Conservation (phyloP, 2,888 invertebrate genomes). For the Melieria omissa region DNA sequence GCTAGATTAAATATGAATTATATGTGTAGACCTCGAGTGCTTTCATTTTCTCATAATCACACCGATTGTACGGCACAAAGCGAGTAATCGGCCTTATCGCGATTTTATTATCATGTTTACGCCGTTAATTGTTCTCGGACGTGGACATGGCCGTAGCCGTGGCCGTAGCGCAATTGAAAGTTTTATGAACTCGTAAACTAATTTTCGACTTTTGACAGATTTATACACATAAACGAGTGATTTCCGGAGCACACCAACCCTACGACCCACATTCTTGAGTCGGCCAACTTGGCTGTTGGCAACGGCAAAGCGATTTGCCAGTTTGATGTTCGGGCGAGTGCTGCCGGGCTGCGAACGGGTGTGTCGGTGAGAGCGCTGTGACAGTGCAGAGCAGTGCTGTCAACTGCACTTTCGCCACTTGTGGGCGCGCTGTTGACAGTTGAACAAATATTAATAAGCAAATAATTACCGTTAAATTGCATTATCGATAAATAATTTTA, state of each 20-base stretch:
- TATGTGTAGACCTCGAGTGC: constrained; percentile 14
- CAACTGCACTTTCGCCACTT: too few relatives aligned
- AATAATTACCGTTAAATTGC: constrained; percentile 64
- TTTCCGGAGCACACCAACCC: too few relatives aligned
- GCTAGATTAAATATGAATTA: constrained; percentile 39
- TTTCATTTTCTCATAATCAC: background rate
- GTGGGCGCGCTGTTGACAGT: background rate
- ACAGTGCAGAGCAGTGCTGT: too few relatives aligned
- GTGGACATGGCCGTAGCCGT: background rate
- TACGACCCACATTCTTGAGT: too few relatives aligned
- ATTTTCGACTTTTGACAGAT: background rate
- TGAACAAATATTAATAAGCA: constrained; percentile 28
- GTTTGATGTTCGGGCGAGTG: too few relatives aligned
- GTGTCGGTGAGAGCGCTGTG: background rate
- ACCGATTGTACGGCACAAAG: background rate
- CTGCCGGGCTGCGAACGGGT: too few relatives aligned
- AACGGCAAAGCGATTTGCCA: too few relatives aligned
- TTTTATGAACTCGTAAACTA: background rate
- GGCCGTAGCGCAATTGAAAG: background rate
- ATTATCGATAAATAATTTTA: constrained; percentile 62
- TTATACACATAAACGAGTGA: too few relatives aligned
- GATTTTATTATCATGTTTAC: constrained; percentile 1
- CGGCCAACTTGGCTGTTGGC: too few relatives aligned
- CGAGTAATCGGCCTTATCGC: background rate
- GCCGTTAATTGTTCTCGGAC: background rate